Evolutionary conservation across 2,888 invertebrate genomes (phyloP).

Genomic region (Corbicula japonica): DNA sequence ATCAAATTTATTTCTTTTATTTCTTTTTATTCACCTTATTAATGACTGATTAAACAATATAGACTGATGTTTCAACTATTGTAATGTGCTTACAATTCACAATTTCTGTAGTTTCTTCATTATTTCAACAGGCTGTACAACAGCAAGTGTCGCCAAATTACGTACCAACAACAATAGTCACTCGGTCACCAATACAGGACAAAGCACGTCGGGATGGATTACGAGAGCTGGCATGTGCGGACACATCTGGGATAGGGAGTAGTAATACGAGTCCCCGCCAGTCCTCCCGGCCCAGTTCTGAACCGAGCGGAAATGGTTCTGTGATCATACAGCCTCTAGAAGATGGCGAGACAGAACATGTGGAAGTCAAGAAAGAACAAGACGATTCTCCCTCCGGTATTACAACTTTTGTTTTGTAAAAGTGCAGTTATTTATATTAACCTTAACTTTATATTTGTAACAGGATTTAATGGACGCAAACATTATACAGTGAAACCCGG

Average conservation of each 20-base stretch:
- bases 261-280: constrained; percentile 65
- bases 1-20: no score
- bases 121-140: constrained; percentile 28
- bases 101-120: background rate
- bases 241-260: constrained; percentile 69
- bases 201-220: constrained; percentile 51
- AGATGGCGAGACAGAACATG: constrained; percentile 65
- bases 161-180: constrained; percentile 44
- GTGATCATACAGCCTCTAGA: constrained; percentile 63
- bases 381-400: constrained; percentile 48
- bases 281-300: constrained; percentile 65
- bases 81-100: no score
- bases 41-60: no score
- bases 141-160: constrained; percentile 44
- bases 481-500: no score
- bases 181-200: constrained; percentile 50
- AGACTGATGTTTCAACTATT: no score
- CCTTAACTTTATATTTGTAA: no score
- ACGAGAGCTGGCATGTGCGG: constrained; percentile 63
- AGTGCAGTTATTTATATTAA: no score
- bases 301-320: constrained; percentile 64
- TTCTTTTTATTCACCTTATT: no score
- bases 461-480: no score
- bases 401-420: no score
- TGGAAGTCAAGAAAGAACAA: constrained; percentile 66